These are phyloP conservation scores for Leptinotarsa haldemani DNA, from an alignment of 2,888 invertebrate genomes.

Conservation along the genomic window DNA sequence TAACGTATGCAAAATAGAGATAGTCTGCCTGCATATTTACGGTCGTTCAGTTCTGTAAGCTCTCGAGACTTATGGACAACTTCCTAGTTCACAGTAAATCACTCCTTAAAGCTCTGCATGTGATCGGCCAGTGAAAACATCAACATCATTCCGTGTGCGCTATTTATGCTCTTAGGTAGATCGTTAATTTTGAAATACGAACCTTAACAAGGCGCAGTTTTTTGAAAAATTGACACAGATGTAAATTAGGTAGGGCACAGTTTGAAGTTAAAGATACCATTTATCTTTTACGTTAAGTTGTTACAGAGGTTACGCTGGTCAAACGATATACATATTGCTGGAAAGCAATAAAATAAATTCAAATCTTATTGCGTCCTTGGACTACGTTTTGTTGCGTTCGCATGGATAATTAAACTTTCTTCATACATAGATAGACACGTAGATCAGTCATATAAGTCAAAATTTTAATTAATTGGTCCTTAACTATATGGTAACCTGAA, in stretches of 20 bases:
- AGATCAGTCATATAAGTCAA: too few species aligned
- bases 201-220: slow-evolving; percentile 24
- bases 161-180: slow-evolving; percentile 23
- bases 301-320: slow-evolving; percentile 18
- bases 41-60: slow-evolving; percentile 19
- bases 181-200: slow-evolving; percentile 29
- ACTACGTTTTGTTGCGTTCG: neutral
- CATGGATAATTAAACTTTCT: neutral
- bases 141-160: slow-evolving; percentile 50
- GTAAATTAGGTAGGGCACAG: slow-evolving; percentile 24
- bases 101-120: slow-evolving; percentile 55
- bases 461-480: too few species aligned
- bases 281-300: slow-evolving; percentile 6
- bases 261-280: slow-evolving; percentile 18
- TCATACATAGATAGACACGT: too few species aligned
- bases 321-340: slow-evolving; percentile 16
- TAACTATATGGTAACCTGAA: too few species aligned
- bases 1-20: slow-evolving; percentile 27
- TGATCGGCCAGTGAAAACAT: slow-evolving; percentile 55
- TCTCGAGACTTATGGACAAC: slow-evolving; percentile 46
- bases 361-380: slow-evolving; percentile 10
- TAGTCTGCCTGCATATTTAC: slow-evolving; percentile 7
- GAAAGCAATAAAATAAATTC: slow-evolving; percentile 14
- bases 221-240: slow-evolving; percentile 25
- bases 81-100: slow-evolving; percentile 57